phyloP scores from a whole-genome alignment of 2,888 invertebrate genomes.

The Pyrgus malvae region DNA sequence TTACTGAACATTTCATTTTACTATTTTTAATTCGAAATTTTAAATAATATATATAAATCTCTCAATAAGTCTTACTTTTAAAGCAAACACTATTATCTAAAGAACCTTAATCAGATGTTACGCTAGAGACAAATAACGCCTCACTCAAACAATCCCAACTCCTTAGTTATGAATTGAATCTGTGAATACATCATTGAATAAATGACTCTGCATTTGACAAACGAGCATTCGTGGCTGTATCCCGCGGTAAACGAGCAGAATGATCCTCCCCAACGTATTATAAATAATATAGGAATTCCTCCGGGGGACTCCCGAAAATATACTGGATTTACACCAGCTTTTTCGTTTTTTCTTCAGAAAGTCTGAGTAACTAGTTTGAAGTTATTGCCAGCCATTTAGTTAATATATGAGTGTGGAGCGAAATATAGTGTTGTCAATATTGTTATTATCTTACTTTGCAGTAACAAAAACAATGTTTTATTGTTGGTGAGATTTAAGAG shows the following conservation, averaged over 20 bases:
- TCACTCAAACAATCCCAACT: background rate
- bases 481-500: no score
- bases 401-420: background rate
- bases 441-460: background rate
- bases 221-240: slow-evolving; percentile 77
- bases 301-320: slow-evolving; percentile 63
- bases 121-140: background rate
- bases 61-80: no score
- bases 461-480: background rate
- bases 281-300: slow-evolving; percentile 73
- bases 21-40: no score
- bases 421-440: slow-evolving; percentile 2
- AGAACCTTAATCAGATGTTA: background rate
- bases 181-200: slow-evolving; percentile 69
- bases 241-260: slow-evolving; percentile 73
- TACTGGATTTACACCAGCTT: slow-evolving; percentile 64
- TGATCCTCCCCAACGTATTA: slow-evolving; percentile 77
- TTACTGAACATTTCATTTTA: no score
- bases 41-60: no score
- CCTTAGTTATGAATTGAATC: slow-evolving; percentile 44
- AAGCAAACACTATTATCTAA: no score
- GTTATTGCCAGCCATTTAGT: slow-evolving; percentile 18
- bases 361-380: slow-evolving; percentile 25
- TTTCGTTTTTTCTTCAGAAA: slow-evolving; percentile 30
- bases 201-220: slow-evolving; percentile 80